Conservation (phyloP, 1,140 invertebrate genomes). For the Cotesia glomerata region DNA sequence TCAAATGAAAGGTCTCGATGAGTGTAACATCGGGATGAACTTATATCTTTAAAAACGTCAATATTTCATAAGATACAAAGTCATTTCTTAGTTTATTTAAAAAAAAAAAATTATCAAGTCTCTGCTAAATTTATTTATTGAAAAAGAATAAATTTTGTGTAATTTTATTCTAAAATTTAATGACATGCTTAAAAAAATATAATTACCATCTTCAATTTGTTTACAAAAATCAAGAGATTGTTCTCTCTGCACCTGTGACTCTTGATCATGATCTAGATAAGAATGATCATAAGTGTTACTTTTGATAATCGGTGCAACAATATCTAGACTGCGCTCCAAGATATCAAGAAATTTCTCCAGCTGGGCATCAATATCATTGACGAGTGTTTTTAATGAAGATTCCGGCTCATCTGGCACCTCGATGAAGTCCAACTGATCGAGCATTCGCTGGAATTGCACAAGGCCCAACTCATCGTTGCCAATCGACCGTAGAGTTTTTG, state of each 20-base stretch:
- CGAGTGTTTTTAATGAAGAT: slow-evolving; percentile 41
- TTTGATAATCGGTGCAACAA: slow-evolving; percentile 48
- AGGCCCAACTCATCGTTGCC: slow-evolving; percentile 56
- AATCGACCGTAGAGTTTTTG: slow-evolving; percentile 47
- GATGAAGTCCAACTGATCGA: slow-evolving; percentile 52
- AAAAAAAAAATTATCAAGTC: too few species aligned
- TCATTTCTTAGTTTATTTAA: too few species aligned
- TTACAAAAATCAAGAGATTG: slow-evolving; percentile 50
- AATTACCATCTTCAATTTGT: slow-evolving; percentile 49
- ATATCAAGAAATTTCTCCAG: slow-evolving; percentile 46
- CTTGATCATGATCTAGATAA: slow-evolving; percentile 32
- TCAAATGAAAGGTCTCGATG: too few species aligned
- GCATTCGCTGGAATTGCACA: slow-evolving; percentile 51
- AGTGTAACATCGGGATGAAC: too few species aligned
- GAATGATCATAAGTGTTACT: slow-evolving; percentile 36
- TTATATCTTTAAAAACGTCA: too few species aligned
- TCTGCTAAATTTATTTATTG: neutral
- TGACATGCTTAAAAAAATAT: neutral
- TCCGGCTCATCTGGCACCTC: slow-evolving; percentile 44
- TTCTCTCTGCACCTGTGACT: slow-evolving; percentile 34
- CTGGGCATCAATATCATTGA: slow-evolving; percentile 52
- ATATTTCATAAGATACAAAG: too few species aligned
- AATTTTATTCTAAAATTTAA: neutral
- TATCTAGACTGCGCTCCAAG: slow-evolving; percentile 44
- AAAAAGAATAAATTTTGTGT: neutral